Base-by-base conservation (phyloP, 2,113 vertebrate species). In the Lepisosteus osseus region DNA sequence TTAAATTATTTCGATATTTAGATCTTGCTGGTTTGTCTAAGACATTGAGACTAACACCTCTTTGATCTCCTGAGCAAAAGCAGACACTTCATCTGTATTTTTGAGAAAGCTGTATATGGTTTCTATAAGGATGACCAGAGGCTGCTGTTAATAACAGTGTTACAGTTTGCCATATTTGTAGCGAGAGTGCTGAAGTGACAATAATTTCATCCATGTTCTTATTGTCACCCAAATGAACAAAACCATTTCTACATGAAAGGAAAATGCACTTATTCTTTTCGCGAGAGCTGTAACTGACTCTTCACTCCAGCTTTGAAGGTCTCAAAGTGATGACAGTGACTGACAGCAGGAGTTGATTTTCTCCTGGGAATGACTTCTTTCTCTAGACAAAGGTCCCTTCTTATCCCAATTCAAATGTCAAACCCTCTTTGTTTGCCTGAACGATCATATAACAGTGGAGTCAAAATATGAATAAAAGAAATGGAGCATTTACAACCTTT, bases 201-300 rank as follows among this genome's bases (percentile, higher is more conserved):
- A 51, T 9, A 51, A 9, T 51, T 51, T 51, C 5, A 51, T 51
- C 47, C 47, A 5, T 6, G 5, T 51, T 6, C 2, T 51, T 5
- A 51, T 9, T 51, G 47, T 6, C 1, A 51, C 9, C 47, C 1
- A 5, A 6, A 51, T 51, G 47, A 51, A 6, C 9, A 51, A 51
- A 51, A 51, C 29, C 29, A 29, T 29, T 29, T 29, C 1, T 29
- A 3, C 76, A 72, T 47, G 44, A 72, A 70, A 81, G 76, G 74
- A 80, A 6, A 1, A 51, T 51, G 47, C 47, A 51, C 5, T 51
- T 51, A 51, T 51, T 9, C 47, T 51, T 5, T 51, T 51, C 9
- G 71, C 69, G 8, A 70, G 72, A 41, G 65, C 47, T 51, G 47
- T 51, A 51, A 51, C 9, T 9, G 5, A 6, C 9, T 63, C 7